These are phyloP conservation scores for Adelges cooleyi DNA, from an alignment of 1,140 invertebrate species.

Conservation along the genomic window DNA sequence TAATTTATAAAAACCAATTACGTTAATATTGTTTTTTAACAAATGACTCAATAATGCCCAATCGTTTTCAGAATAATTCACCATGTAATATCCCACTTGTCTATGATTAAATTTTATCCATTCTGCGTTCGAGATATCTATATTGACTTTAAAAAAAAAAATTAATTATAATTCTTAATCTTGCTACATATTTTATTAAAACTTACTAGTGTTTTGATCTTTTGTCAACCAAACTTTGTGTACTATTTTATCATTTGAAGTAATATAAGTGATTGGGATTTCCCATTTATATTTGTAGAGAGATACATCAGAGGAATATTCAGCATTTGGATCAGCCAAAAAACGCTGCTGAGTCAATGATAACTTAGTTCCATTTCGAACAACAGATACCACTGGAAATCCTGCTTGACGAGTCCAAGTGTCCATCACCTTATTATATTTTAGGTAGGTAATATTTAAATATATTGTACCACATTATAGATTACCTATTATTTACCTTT, in stretches of 20 bases:
- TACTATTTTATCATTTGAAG: conserved; percentile 41
- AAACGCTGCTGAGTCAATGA: conserved; percentile 61
- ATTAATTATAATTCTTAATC: background rate
- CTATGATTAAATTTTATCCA: conserved; percentile 81
- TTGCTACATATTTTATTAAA: conserved; percentile 3
- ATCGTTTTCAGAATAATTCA: conserved; percentile 59
- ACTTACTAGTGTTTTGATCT: conserved; percentile 43
- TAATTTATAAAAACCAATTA: too few relatives aligned
- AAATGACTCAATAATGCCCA: conserved; percentile 54
- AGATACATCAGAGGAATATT: conserved; percentile 42
- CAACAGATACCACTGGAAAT: conserved; percentile 64
- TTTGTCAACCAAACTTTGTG: conserved; percentile 45
- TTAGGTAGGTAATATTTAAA: too few relatives aligned
- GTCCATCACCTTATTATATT: conserved; percentile 51
- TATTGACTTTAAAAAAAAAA: conserved; percentile 29
- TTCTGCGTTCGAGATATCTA: conserved; percentile 35
- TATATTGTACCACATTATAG: too few relatives aligned
- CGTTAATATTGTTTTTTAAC: conserved; percentile 44
- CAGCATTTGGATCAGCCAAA: conserved; percentile 50
- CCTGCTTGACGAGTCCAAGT: conserved; percentile 91
- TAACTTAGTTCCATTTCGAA: conserved; percentile 42
- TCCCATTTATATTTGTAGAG: conserved; percentile 62
- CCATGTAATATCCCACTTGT: conserved; percentile 77
- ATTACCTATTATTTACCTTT: conserved; percentile 1
- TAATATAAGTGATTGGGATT: conserved; percentile 66